These are phyloP conservation scores for Gadus chalcogrammus DNA, from an alignment of 2,113 vertebrate species.

Conservation along the genomic window DNA sequence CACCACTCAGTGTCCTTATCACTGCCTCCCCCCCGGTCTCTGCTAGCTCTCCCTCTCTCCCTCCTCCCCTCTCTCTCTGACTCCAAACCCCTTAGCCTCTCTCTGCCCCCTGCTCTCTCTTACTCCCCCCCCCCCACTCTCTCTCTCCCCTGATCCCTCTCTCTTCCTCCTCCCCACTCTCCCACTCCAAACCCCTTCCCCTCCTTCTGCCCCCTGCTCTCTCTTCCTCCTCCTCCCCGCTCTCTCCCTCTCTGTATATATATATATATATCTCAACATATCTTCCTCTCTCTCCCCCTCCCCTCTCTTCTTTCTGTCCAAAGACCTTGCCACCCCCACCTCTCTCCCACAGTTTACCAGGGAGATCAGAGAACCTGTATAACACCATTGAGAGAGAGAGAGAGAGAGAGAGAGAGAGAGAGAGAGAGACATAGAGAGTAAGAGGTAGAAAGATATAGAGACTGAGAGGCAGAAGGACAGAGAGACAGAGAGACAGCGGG, in stretches of 20 bases:
- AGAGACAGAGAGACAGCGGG: slow-evolving; percentile 23
- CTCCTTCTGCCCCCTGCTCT: slow-evolving; percentile 27
- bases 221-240: slow-evolving; percentile 42
- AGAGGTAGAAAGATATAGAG: slow-evolving; percentile 2
- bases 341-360: slow-evolving; percentile 64
- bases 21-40: slow-evolving; percentile 32
- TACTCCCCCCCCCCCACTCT: slow-evolving; percentile 26
- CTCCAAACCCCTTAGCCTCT: slow-evolving; percentile 45
- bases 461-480: neutral
- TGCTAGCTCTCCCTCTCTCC: slow-evolving; percentile 32
- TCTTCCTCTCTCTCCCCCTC: slow-evolving; percentile 41
- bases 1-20: slow-evolving; percentile 16
- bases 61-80: slow-evolving; percentile 23
- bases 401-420: slow-evolving; percentile 16
- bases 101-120: slow-evolving; percentile 46
- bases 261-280: no score
- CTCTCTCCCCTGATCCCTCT: slow-evolving; percentile 21
- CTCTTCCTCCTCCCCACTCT: slow-evolving; percentile 21
- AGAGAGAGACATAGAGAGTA: slow-evolving; percentile 18
- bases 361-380: slow-evolving; percentile 50
- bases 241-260: neutral
- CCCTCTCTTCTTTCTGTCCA: slow-evolving; percentile 37
- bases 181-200: slow-evolving; percentile 45
- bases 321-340: slow-evolving; percentile 49
- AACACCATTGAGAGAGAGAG: slow-evolving; percentile 27